Conservation (phyloP, 2,888 invertebrate species). For the Glyphotaelius pellucidus region DNA sequence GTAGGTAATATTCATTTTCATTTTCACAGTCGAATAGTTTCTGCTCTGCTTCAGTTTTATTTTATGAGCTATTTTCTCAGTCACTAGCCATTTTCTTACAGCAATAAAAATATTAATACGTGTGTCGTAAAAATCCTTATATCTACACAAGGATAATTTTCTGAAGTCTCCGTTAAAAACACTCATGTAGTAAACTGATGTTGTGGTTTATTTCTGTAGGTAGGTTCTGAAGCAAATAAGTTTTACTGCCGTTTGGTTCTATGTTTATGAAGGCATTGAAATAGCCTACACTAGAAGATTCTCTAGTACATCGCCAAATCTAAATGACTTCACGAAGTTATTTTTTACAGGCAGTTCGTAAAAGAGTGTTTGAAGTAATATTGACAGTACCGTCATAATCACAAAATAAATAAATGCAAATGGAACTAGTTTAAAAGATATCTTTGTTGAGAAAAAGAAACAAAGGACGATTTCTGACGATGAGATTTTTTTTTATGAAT, state of each 20-base stretch:
- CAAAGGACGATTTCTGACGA: too few species aligned
- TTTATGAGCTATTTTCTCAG: not conserved
- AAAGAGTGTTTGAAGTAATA: too few species aligned
- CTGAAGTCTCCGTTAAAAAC: not conserved
- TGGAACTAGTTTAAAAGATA: too few species aligned
- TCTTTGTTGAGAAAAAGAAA: too few species aligned
- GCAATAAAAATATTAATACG: not conserved
- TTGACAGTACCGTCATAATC: too few species aligned
- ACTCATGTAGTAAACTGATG: not conserved
- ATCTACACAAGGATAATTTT: not conserved
- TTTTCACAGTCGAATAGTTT: not conserved
- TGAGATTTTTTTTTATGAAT: too few species aligned
- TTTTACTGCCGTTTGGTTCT: not conserved
- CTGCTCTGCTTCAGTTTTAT: not conserved
- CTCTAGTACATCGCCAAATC: not conserved
- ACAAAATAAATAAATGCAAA: too few species aligned
- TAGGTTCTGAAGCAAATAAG: not conserved
- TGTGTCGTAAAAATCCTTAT: not conserved
- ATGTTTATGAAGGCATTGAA: not conserved
- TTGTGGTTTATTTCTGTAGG: not conserved
- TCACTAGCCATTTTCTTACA: not conserved
- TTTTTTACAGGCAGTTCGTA: too few species aligned
- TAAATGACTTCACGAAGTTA: not conserved
- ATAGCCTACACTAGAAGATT: not conserved
- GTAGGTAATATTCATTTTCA: not conserved